A percentile compares a stretch with the other conserved stretches of the same genome.
Conservation (phyloP, 1,140 invertebrate genomes). For the Ganaspis sp. region DNA sequence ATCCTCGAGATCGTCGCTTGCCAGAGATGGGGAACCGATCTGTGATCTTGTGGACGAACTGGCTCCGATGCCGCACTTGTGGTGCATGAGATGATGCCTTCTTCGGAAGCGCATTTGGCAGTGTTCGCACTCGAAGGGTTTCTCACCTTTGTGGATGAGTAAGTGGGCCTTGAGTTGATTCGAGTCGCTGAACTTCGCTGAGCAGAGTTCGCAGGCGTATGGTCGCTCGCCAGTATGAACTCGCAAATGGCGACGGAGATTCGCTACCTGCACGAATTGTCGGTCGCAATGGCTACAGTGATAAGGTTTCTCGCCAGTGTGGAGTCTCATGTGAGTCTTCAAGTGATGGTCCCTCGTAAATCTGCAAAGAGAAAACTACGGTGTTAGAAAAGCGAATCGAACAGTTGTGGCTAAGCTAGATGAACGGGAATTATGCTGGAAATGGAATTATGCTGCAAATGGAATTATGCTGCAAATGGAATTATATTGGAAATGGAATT, state of each 20-base stretch:
- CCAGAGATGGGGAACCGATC: slow-evolving; percentile 64
- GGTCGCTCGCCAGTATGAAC: slow-evolving; percentile 97
- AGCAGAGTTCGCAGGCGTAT: slow-evolving; percentile 93
- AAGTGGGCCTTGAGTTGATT: slow-evolving; percentile 95
- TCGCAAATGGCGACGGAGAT: slow-evolving; percentile 92
- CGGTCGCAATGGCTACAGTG: slow-evolving; percentile 93
- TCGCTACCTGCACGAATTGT: slow-evolving; percentile 95
- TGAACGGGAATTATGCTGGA: no score
- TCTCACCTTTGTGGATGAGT: slow-evolving; percentile 92
- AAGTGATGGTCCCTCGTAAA: slow-evolving; percentile 97
- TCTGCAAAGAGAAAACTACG: slow-evolving; percentile 56
- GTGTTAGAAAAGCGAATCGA: neutral
- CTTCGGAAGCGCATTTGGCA: slow-evolving; percentile 88
- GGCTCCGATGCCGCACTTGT: slow-evolving; percentile 82
- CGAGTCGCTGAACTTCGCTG: slow-evolving; percentile 93
- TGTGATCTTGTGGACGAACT: slow-evolving; percentile 44
- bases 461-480: no score
- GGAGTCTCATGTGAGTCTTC: slow-evolving; percentile 94
- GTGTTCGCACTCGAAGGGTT: slow-evolving; percentile 87
- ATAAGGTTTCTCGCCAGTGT: slow-evolving; percentile 96
- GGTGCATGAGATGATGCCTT: slow-evolving; percentile 89
- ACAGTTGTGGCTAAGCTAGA: no score
- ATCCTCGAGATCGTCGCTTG: slow-evolving; percentile 69
- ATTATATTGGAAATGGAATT: no score
- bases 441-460: no score